Base-by-base conservation (phyloP, 1,140 invertebrate species). In the Popillia japonica region DNA sequence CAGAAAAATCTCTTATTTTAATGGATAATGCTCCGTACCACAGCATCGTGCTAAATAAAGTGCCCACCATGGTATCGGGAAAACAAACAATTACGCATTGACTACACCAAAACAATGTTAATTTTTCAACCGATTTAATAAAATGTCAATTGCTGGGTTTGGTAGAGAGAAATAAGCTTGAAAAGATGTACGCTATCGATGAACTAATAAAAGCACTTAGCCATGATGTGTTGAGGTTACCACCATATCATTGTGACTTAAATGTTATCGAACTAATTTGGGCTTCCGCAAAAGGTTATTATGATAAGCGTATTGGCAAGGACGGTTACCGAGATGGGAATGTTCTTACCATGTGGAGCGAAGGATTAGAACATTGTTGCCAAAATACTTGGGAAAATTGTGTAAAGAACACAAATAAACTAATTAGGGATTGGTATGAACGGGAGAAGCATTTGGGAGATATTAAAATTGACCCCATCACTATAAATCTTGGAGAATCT, bases 181-280 rank as follows among this genome's bases (percentile, higher is more conserved):
- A n/a, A n/a, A n/a, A n/a, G n/a, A n/a, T n/a, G n/a, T n/a, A 55
- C 14, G 48, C 48, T n/a, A 55, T 55, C 4, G 48, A 55, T 14
- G 48, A 55, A 55, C 4, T 14, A 55, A 55, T 55, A 55, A 55
- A 55, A 55, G 48, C 48, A 0, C 48, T n/a, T 55, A 14, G 14
- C 48, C 48, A 55, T 55, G 48, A n/a, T 14, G 48, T 55, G n/a
- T 55, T 55, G 9, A 55, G 48, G n/a, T 14, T 87, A 40, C 85
- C 86, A 6, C 85, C 85, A 22, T 87, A 87, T 76, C 83, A 86
- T 72, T 84, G 82, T 72, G 81, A 84, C 55, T 79, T 86, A 3
- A 87, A 86, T 78, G 82, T 85, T 11, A 87, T 87, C 41, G 84
- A 87, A 80, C 72, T 85, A 3, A 80, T 85, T 61, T 87, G 85